Conservation (phyloP, 64 coral and sea anemone genomes). For the Cladopsammia gracilis region DNA sequence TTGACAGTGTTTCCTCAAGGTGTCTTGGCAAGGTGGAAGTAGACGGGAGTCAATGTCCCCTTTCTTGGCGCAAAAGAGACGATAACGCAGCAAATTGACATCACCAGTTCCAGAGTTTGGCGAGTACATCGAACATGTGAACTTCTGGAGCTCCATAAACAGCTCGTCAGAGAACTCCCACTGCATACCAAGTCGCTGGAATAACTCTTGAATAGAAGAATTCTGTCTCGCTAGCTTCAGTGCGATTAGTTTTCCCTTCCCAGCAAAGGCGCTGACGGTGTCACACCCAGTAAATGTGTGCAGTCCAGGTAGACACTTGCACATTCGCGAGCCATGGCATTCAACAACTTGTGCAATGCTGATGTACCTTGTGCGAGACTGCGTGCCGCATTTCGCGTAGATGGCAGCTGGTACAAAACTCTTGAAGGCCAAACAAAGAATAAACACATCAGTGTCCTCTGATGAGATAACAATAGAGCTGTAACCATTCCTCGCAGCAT, state of each 20-base stretch:
- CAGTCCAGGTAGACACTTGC: constrained; percentile 31
- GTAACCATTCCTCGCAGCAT: constrained; percentile 39
- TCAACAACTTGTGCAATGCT: constrained; percentile 20
- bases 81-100: constrained; percentile 37
- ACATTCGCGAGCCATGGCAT: neutral
- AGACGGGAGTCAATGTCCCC: constrained; percentile 60
- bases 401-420: constrained; percentile 38
- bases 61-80: constrained; percentile 69
- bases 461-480: constrained; percentile 11
- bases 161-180: constrained; percentile 53
- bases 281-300: constrained; percentile 66
- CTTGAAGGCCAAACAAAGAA: constrained; percentile 60
- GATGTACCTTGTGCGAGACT: constrained; percentile 53
- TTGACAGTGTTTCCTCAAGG: constrained; percentile 34
- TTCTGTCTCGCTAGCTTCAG: constrained; percentile 39
- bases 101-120: constrained; percentile 6
- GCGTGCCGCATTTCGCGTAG: constrained; percentile 56
- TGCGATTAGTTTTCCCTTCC: constrained; percentile 47
- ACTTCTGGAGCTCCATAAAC: constrained; percentile 58
- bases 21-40: constrained; percentile 56
- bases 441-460: constrained; percentile 72
- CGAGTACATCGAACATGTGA: constrained; percentile 52
- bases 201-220: constrained; percentile 36
- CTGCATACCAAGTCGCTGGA: constrained; percentile 49
- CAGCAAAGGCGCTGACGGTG: constrained; percentile 55